Evolutionary conservation across 2,888 invertebrate species (phyloP), one percentile per base, ranked within the genome.

Genomic region (Altica lythri): DNA sequence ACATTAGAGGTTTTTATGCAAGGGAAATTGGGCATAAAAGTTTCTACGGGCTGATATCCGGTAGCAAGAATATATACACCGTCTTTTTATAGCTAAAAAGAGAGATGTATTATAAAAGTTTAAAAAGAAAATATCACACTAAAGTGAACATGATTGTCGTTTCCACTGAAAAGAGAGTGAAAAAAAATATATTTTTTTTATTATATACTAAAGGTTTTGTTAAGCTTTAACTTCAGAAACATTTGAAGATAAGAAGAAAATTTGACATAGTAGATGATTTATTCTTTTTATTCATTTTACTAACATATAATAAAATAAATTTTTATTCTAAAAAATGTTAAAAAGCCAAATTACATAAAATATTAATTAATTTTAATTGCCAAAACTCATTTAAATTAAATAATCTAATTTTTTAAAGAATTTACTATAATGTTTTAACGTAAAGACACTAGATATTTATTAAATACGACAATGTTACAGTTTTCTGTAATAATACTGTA

Each of bases 21-120:
- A 35, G 32, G 46, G 25, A 46, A 46, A 34, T 46, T 34, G 46
- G 19, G 35, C 32, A 46, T 46, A 46, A 46, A 46, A 46, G 46
- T 46, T 46, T 46, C 34, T 46, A 34, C 34, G 22, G 14, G 32
- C 46, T 35, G 46, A 46, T 46, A 46, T 46, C 35, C 40, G 40
- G 40, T 25, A 40, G 40, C 40, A 17, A 19, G 40, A 40, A 22
- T 17, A 43, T 43, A 43, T 43, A 43, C 43, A 29, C 14, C 42
- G 14, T 4, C 29, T 42, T 42, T 42, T 42, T 29, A 43, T 18
- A 29, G 29, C n/a, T 10, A 43, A 17, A 18, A 29, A n/a, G 19
- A 43, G 30, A 10, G 43, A 13, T 10, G 43, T 43, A 29, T 43
- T 43, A 43, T 43, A 25, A 43, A 43, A 14, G 16, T 43, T 43